These are phyloP conservation scores for Drosophila neocordata DNA, from an alignment of 1,140 invertebrate species.

Conservation along the genomic window DNA sequence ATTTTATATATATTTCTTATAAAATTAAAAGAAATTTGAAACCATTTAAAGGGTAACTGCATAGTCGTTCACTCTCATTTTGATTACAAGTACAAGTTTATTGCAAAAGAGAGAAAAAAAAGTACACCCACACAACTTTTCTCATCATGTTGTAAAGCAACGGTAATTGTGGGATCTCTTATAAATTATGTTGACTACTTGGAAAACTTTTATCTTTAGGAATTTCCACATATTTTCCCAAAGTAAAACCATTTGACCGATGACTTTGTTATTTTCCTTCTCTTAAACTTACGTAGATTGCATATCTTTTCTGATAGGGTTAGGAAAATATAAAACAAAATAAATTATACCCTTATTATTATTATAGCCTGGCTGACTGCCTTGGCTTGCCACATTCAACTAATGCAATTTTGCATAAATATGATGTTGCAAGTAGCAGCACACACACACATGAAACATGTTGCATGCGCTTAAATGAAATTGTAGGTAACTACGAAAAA, in stretches of 20 bases:
- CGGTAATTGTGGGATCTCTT: conserved; percentile 15
- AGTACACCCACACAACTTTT: neutral
- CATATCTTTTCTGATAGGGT: conserved; percentile 7
- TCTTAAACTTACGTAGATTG: neutral
- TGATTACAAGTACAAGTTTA: neutral
- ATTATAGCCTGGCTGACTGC: conserved; percentile 3
- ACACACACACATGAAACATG: conserved; percentile 71
- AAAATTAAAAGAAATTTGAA: too few relatives aligned
- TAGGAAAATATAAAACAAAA: neutral
- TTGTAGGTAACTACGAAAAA: conserved; percentile 40
- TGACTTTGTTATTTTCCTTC: conserved; percentile 8
- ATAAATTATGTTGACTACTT: conserved; percentile 14
- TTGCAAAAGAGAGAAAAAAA: neutral
- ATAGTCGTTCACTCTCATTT: neutral
- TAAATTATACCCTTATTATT: conserved; percentile 21
- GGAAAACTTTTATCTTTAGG: conserved; percentile 12
- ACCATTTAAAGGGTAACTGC: neutral
- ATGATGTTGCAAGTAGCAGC: conserved; percentile 47
- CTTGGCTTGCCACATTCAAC: conserved; percentile 10
- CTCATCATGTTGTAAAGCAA: neutral
- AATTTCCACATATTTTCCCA: conserved; percentile 13
- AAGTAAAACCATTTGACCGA: conserved; percentile 19
- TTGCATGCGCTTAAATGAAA: conserved; percentile 65
- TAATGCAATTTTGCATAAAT: conserved; percentile 53
- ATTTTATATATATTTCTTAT: too few relatives aligned